Percentiles rank a stretch among this genome's conserved stretches.
Conservation (phyloP, 2,888 invertebrate species). For the Cheilosia pagana region DNA sequence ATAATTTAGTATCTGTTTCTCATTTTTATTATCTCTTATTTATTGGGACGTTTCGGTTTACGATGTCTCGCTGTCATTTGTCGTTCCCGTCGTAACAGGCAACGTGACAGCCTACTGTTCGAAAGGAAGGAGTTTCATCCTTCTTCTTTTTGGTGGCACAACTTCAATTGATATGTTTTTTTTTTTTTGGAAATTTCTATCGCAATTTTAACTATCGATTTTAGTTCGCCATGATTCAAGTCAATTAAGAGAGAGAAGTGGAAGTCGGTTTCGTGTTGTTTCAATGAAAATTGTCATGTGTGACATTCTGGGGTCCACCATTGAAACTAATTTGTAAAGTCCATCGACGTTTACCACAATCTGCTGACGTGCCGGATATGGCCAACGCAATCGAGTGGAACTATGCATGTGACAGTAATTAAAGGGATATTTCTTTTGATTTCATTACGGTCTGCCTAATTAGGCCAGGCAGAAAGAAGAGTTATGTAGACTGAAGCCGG, state of each 20-base stretch:
- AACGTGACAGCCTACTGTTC: neutral
- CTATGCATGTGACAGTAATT: constrained; percentile 37
- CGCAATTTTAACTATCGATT: constrained; percentile 12
- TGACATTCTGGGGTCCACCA: no score
- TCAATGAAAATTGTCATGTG: neutral
- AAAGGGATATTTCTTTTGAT: constrained; percentile 32
- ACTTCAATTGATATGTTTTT: constrained; percentile 20
- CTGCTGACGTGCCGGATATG: neutral
- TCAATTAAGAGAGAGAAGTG: neutral
- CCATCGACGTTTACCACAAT: neutral
- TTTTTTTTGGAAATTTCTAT: constrained; percentile 3
- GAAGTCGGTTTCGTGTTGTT: neutral
- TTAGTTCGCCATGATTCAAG: neutral
- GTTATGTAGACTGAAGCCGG: neutral
- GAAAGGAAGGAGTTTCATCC: neutral
- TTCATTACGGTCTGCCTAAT: constrained; percentile 20
- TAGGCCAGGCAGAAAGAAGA: neutral
- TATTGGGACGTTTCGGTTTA: constrained; percentile 2
- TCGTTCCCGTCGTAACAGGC: neutral
- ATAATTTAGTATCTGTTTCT: constrained; percentile 46
- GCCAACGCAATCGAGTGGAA: neutral
- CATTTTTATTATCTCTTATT: constrained; percentile 2
- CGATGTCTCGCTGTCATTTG: constrained; percentile 1
- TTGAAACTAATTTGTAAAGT: neutral
- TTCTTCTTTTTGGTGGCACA: constrained; percentile 1